Base-by-base conservation (phyloP, 2,888 invertebrate species). In the Xanthorhoe designata region DNA sequence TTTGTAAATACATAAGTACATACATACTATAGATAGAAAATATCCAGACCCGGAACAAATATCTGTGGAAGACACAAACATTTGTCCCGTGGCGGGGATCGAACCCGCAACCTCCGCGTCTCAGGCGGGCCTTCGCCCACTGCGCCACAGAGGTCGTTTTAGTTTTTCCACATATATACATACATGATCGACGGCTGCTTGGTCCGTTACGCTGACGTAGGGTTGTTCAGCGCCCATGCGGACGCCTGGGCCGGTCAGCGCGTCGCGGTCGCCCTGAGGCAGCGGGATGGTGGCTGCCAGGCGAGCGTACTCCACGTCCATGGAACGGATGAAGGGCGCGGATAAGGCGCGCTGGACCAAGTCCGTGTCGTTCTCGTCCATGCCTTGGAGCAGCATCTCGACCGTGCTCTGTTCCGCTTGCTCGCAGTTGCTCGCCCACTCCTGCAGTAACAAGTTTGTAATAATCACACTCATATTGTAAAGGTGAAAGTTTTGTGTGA, bases 291-390 rank as follows among this genome's bases (percentile, higher is more conserved):
- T 70, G 9, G 75, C 70, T 0, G 92, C 90, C 35, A 92, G 76
- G 71, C 97, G 95, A 0, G 98, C 95, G 83, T 98, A 98, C 84
- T 98, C 98, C 7, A 98, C 96, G 85, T 98, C 98, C 98, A 98
- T 98, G 84, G 97, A 97, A 71, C 97, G 96, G 62, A 98, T 98
- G 85, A 98, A 98, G 0, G 98, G 96, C 73, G 96, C 96, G 65
- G 95, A 95, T 1, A 98, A 90, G 0, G 97, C 97, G 51, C 94
- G 89, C 75, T 94, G 94, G 0, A 97, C 97, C n/a, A 95, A 91
- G 51, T 97, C 97, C 0, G 96, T 94, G 86, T 98, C 98, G 80
- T 98, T 97, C 76, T 98, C 97, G 76, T 98, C 98, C 96, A 98
- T 0, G 97, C 97, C 82, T 32, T 96, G 91, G 3, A 98, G 89